Conservation (phyloP, 2,797 vertebrate species). For the Urophycis tenuis region DNA sequence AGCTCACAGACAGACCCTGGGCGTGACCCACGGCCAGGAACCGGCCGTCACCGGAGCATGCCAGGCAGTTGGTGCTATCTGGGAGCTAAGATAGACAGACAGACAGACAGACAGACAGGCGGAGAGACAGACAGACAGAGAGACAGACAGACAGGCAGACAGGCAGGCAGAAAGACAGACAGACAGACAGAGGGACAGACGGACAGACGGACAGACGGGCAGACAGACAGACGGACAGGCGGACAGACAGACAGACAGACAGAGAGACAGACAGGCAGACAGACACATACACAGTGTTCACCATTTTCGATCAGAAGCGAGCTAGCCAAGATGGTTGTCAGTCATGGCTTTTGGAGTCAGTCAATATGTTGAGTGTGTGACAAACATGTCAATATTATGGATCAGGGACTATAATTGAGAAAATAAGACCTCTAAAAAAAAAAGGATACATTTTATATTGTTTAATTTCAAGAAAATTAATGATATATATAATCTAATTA, state of each 20-base stretch:
- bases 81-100: constrained; percentile 58
- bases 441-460: not conserved
- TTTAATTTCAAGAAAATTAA: not conserved
- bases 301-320: not conserved
- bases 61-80: constrained; percentile 69
- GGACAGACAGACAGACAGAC: too few species aligned
- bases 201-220: not conserved
- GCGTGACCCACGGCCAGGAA: constrained; percentile 74
- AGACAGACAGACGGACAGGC: not conserved
- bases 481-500: not conserved
- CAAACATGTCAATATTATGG: not conserved
- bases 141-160: too few species aligned
- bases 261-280: not conserved
- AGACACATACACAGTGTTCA: not conserved
- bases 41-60: constrained; percentile 64
- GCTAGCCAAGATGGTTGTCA: not conserved
- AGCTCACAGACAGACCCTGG: constrained; percentile 73
- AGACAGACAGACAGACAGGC: not conserved
- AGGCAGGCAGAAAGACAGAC: too few species aligned
- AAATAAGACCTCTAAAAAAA: not conserved
- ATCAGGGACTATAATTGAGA: not conserved
- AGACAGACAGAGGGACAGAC: too few species aligned
- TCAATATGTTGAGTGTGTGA: not conserved
- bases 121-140: not conserved
- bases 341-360: not conserved